Evolutionary conservation across 1,140 invertebrate genomes (phyloP).

Genomic region (Coelopa frigida): DNA sequence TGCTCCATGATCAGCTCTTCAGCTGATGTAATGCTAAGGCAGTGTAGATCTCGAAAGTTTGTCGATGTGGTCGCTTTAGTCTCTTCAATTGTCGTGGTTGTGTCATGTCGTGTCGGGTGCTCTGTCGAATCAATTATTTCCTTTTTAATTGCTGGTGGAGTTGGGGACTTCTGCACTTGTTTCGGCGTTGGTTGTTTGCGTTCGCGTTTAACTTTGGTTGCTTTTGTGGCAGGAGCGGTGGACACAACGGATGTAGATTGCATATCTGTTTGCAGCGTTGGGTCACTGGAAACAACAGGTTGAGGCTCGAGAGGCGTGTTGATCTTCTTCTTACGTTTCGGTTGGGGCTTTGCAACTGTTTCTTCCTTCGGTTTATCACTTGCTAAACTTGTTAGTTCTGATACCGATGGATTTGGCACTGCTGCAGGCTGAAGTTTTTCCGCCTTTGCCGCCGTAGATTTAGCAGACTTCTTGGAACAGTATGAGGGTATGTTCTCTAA

Average conservation of each 20-base stretch:
- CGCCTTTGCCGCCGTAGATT: constrained; percentile 30
- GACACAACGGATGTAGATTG: constrained; percentile 28
- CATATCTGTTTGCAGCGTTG: too few species aligned
- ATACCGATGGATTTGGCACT: neutral
- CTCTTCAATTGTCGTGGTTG: neutral
- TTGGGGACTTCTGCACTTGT: constrained; percentile 33
- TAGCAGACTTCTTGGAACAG: constrained; percentile 40
- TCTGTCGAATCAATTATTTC: constrained; percentile 18
- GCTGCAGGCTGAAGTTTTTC: neutral
- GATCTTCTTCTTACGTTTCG: constrained; percentile 31
- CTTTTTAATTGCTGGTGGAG: constrained; percentile 25
- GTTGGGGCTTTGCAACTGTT: constrained; percentile 2
- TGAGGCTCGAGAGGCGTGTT: constrained; percentile 28
- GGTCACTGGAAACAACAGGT: too few species aligned
- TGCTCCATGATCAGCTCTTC: constrained; percentile 43
- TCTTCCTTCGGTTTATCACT: neutral
- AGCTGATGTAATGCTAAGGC: constrained; percentile 38
- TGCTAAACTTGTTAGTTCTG: constrained; percentile 5
- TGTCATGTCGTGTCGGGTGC: neutral
- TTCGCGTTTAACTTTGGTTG: constrained; percentile 33
- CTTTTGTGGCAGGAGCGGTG: constrained; percentile 15
- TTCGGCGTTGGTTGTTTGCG: constrained; percentile 34
- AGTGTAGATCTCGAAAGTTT: constrained; percentile 31
- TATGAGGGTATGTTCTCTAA: constrained; percentile 44
- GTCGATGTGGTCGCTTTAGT: constrained; percentile 12